Conservation (phyloP, 2,113 vertebrate genomes). For the Pycnonotus jocosus region DNA sequence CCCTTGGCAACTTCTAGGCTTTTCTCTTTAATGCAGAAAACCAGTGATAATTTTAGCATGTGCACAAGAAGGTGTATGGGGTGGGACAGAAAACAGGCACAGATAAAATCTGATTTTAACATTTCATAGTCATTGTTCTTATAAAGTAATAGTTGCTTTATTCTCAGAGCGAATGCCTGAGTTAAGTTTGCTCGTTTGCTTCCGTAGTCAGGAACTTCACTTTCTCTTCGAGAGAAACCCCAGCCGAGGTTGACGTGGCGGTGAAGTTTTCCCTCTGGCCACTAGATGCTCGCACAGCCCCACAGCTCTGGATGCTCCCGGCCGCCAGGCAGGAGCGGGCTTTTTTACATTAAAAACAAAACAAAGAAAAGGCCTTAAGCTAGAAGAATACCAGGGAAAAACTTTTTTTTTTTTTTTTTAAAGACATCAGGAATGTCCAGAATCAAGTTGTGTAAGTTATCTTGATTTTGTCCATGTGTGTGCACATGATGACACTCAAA, state of each 20-base stretch:
- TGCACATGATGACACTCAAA: not conserved
- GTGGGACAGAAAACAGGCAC: not conserved
- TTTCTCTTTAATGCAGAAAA: not conserved
- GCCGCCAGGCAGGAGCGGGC: not conserved
- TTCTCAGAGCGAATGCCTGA: not conserved
- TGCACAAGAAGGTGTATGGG: rapidly evolving
- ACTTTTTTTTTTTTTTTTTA: no score
- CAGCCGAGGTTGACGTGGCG: not conserved
- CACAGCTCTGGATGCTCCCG: no score
- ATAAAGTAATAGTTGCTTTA: not conserved
- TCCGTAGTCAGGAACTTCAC: not conserved
- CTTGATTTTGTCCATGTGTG: not conserved
- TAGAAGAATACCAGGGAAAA: not conserved
- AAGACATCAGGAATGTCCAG: not conserved
- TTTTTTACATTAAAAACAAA: not conserved
- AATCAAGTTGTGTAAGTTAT: not conserved
- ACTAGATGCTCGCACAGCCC: not conserved
- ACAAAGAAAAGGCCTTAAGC: not conserved
- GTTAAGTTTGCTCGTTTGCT: not conserved
- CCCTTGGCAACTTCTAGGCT: not conserved
- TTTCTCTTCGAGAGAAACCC: not conserved
- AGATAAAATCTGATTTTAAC: not conserved
- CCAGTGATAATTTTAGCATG: rapidly evolving
- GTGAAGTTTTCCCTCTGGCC: not conserved
- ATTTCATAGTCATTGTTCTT: not conserved